Base-by-base conservation (phyloP, 64 coral and sea anemone genomes). In the Pocillopora verrucosa region DNA sequence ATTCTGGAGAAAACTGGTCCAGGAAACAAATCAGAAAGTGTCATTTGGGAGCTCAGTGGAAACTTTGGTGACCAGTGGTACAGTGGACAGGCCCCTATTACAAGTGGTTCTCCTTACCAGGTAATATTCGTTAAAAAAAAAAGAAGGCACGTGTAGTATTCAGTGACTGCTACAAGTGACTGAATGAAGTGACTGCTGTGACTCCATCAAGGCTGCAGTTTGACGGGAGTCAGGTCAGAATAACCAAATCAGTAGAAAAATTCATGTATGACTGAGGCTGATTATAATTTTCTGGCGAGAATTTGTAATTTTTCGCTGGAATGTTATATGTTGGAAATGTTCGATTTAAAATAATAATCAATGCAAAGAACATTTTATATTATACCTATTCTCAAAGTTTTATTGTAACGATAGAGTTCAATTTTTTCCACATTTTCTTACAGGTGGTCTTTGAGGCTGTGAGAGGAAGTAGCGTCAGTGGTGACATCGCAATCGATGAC, bases 21-120 rank as follows among this genome's bases (percentile, higher is more conserved):
- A n/a, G 94, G 88, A 22, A 95, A 95, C 67, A 89, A 91, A 19
- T 88, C 93, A 60, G 93, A 95, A 80, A 85, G 34, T 69, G 69
- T 60, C 35, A 76, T 99, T 68, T 99, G 97, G 97, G 86, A 91
- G 56, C 81, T 99, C 11, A 95, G 93, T 84, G 96, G 96, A 36
- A 99, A 99, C 84, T 95, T 95, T 81, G 97, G 97, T 58, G 22
- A 95, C 76, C 93, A 99, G 64, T 99, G 97, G 97, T 87, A 93
- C 78, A 95, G 95, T 73, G 97, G 90, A 1, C 94, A 95, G 84
- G 88, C 93, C 16, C 97, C 97, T n/a, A 61, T 99, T 36, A 10
- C 84, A 24, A 93, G 90, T 76, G 88, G 75, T 12, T 65, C 59
- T n/a, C 41, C 78, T 61, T 99, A 91, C 51, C 88, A 88, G 86